Conservation (phyloP, 2,888 invertebrate species). For the Drosophila macrospina region DNA sequence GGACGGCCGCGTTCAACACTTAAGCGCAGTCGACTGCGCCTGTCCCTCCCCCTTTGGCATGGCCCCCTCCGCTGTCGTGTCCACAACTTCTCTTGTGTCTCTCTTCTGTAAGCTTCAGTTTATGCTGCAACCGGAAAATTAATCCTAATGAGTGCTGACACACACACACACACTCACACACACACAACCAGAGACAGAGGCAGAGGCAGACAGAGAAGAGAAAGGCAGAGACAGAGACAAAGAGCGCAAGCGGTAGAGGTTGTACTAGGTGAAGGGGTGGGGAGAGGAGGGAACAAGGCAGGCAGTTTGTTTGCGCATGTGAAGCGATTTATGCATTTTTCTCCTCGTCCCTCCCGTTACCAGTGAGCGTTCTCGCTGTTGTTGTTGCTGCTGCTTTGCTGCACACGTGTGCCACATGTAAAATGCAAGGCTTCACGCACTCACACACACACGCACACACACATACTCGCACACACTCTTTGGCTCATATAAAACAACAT, state of each 20-base stretch:
- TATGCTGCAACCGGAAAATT: constrained; percentile 80
- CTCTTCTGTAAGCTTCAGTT: constrained; percentile 71
- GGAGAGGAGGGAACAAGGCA: not conserved
- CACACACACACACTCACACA: constrained; percentile 68
- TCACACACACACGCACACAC: constrained; percentile 10
- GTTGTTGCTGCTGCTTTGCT: constrained; percentile 51
- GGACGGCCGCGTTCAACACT: constrained; percentile 58
- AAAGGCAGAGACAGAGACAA: constrained; percentile 31
- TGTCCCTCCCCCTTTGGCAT: constrained; percentile 4
- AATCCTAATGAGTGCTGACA: constrained; percentile 80
- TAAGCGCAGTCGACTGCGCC: constrained; percentile 51
- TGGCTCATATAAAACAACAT: constrained; percentile 74
- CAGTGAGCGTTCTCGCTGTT: constrained; percentile 33
- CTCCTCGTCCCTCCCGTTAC: constrained; percentile 37
- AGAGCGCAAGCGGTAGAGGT: constrained; percentile 1
- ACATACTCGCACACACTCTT: constrained; percentile 2
- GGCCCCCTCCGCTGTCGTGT: not conserved
- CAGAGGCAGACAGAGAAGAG: constrained; percentile 24
- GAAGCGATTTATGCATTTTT: constrained; percentile 76
- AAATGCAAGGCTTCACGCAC: constrained; percentile 61
- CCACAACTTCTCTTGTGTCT: constrained; percentile 38
- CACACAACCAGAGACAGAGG: too few relatives aligned
- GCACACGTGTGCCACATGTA: constrained; percentile 76
- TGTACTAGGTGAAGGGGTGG: too few relatives aligned
- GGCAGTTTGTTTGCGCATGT: constrained; percentile 75